phyloP scores from a whole-genome alignment of 2,888 invertebrate species.

The Meloe dianella region DNA sequence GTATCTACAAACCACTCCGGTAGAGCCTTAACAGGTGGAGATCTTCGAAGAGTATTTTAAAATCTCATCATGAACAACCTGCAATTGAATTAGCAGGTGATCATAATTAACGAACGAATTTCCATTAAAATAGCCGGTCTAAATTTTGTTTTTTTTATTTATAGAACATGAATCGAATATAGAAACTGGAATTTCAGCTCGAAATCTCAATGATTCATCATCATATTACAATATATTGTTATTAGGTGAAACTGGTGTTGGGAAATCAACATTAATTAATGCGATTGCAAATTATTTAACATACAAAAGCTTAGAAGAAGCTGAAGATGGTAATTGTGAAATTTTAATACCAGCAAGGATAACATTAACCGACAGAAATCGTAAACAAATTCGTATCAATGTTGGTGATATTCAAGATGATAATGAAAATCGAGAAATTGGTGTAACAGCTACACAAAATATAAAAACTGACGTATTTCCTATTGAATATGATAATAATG shows the following conservation, averaged over 20 bases:
- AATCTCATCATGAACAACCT: no score
- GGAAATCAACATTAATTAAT: conserved; percentile 50
- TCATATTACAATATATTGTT: conserved; percentile 47
- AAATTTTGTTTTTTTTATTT: no score
- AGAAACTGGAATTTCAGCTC: no score
- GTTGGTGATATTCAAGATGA: conserved; percentile 23
- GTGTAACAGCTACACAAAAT: conserved; percentile 37
- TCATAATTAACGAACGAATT: no score
- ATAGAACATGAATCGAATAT: no score
- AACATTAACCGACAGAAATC: conserved; percentile 35
- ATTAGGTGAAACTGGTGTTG: conserved; percentile 47
- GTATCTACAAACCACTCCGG: no score
- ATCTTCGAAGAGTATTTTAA: no score
- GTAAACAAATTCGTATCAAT: conserved; percentile 8
- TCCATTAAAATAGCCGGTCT: no score
- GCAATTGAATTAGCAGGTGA: no score
- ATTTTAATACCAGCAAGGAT: conserved; percentile 43
- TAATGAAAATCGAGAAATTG: conserved; percentile 32
- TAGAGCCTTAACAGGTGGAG: no score
- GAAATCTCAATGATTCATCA: no score
- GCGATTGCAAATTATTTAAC: conserved; percentile 44
- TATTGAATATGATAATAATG: conserved; percentile 23
- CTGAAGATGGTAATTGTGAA: conserved; percentile 28
- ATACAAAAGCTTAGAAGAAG: conserved; percentile 32
- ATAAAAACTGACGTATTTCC: conserved; percentile 40